phyloP scores from a whole-genome alignment of 2,113 vertebrate species.

The Epinephelus lanceolatus region DNA sequence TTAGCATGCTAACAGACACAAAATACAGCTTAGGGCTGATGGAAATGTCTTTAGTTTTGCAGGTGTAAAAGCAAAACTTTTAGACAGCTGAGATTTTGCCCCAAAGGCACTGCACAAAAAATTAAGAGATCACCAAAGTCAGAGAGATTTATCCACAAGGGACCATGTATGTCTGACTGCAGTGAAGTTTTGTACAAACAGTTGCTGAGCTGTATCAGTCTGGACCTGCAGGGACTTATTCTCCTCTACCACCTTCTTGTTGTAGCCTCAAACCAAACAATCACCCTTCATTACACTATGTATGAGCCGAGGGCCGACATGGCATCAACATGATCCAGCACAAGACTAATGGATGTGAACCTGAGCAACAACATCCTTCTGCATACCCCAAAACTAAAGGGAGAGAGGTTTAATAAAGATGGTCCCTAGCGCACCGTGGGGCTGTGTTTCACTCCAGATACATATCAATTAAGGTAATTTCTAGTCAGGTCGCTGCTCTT shows the following conservation, averaged over 20 bases:
- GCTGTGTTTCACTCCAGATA: constrained; percentile 35
- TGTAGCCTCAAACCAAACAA: constrained; percentile 49
- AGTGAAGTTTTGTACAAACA: not conserved
- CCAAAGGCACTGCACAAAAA: not conserved
- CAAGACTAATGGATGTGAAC: constrained; percentile 15
- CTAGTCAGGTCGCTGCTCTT: constrained; percentile 13
- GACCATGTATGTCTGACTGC: not conserved
- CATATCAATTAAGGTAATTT: constrained; percentile 47
- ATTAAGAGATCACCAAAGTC: not conserved
- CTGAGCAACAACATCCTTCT: constrained; percentile 28
- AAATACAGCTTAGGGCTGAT: not conserved
- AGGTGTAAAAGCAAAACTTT: too few relatives aligned
- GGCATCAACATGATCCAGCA: constrained; percentile 28
- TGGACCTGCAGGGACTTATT: constrained; percentile 38
- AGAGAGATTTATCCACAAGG: not conserved
- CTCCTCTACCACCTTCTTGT: constrained; percentile 5
- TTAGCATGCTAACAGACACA: not conserved
- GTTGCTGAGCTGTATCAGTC: not conserved
- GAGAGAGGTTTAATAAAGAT: constrained; percentile 39
- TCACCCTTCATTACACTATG: constrained; percentile 41
- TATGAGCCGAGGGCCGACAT: constrained; percentile 33
- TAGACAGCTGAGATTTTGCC: not conserved
- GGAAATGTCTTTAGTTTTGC: not conserved
- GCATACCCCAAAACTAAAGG: constrained; percentile 21
- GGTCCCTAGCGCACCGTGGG: constrained; percentile 21